A percentile compares a stretch with the other conserved stretches of the same genome.
phyloP scores from a whole-genome alignment of 1,140 invertebrate species.

The Aleiodes sp. region DNA sequence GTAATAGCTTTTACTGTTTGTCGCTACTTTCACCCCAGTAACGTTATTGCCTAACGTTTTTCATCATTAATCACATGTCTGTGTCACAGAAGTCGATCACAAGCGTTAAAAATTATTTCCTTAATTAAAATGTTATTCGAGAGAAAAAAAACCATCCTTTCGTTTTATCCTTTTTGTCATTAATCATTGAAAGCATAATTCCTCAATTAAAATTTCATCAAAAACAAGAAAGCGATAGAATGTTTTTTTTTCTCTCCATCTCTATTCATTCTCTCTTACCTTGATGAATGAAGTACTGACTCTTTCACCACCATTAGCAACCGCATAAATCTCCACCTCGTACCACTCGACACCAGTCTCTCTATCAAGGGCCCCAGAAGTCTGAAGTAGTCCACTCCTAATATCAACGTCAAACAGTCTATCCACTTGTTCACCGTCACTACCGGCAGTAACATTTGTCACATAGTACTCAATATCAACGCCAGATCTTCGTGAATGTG shows the following conservation, averaged over 20 bases:
- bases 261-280: constrained; percentile 69
- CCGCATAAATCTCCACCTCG: constrained; percentile 84
- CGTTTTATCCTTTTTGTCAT: not conserved
- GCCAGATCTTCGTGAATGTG: constrained; percentile 65
- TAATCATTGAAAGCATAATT: not conserved
- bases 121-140: constrained; percentile 1
- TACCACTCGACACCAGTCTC: constrained; percentile 84
- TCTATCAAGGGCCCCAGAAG: constrained; percentile 83
- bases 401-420: constrained; percentile 90
- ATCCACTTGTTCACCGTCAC: constrained; percentile 78
- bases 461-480: constrained; percentile 89
- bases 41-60: not conserved
- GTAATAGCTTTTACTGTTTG: constrained; percentile 23
- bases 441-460: constrained; percentile 82
- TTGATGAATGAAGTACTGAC: constrained; percentile 81
- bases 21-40: constrained; percentile 29
- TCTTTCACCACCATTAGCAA: constrained; percentile 71
- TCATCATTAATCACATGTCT: constrained; percentile 14
- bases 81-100: not conserved
- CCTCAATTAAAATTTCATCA: not conserved
- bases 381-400: constrained; percentile 87
- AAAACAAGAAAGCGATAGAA: constrained; percentile 11
- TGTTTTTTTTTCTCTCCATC: not conserved
- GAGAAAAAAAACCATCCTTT: not conserved
- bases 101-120: not conserved